Base-by-base conservation (phyloP, 2,797 vertebrate species). In the Scarus forsteni region DNA sequence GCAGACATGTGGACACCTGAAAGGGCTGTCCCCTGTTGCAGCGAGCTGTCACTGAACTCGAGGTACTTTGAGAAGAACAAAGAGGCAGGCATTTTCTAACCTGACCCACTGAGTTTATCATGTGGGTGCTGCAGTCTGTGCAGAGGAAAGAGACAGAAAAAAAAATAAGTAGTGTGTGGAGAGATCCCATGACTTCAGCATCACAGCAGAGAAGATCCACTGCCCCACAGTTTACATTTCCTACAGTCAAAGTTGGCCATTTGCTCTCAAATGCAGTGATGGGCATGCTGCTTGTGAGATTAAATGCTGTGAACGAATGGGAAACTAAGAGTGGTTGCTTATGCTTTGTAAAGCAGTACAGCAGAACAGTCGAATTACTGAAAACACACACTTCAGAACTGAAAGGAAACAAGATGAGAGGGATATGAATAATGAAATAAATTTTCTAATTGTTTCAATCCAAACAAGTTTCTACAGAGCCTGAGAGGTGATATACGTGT, bases 191-290 rank as follows among this genome's bases (percentile, higher is more conserved):
- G 82, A 71, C 80, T 83, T 83, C 66, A 70, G 68, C 36, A 69
- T 70, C 45, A 12, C 66, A 64, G 76, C 57, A 34, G 74, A 74
- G 66, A 75, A 44, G 55, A 77, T 27, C 34, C 52, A 27, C 69
- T 13, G 45, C 61, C 80, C 83, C 10, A 68, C 72, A 51, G 84
- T 85, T 85, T 88, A 77, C 69, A 81, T 82, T 85, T 88, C 76
- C 81, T 74, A 74, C 53, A 70, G 79, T 58, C 67, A 74, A 74
- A 76, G 69, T 79, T 86, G 89, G 79, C 89, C 81, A 80, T 89
- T 91, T 90, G 81, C 81, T 77, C 81, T 84, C 66, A 77, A 73
- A 87, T 73, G 81, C 75, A 84, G 62, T 79, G 27, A 84, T 85
- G 82, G 86, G 70, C 85, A 89, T 88, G 75, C 66, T 52, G 82